Percentiles rank a stretch among this genome's conserved stretches.
Evolutionary conservation across 92 coral and sea anemone genomes (phyloP).

Genomic region (Heliopora coerulea): DNA sequence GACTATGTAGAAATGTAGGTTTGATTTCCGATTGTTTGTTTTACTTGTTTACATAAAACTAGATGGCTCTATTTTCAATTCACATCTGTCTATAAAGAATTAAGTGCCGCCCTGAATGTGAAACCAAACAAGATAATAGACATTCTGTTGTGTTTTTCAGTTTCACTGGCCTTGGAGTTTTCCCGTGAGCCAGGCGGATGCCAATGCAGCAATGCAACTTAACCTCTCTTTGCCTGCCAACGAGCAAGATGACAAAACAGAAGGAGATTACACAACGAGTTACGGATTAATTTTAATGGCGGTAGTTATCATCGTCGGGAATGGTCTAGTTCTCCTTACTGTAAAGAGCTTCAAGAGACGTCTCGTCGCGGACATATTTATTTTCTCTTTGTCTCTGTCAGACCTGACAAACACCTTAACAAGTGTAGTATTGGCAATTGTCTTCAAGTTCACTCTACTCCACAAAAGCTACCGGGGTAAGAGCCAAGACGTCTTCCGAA

Average conservation of each 20-base stretch:
- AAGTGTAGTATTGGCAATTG: constrained; percentile 6
- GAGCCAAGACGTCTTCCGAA: neutral
- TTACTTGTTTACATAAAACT: constrained; percentile 8
- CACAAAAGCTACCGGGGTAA: neutral
- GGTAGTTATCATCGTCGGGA: constrained; percentile 8
- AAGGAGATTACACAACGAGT: neutral
- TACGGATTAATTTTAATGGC: constrained; percentile 12
- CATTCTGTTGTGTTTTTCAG: no score
- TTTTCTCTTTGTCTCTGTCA: constrained; percentile 4
- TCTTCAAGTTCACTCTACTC: constrained; percentile 11
- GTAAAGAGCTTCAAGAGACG: constrained; percentile 25
- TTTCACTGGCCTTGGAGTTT: no score
- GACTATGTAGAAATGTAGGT: no score
- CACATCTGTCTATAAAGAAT: constrained; percentile 4
- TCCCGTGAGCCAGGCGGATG: no score
- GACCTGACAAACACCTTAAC: constrained; percentile 9
- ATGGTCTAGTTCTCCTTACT: constrained; percentile 5
- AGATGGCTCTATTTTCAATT: neutral
- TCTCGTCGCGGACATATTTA: constrained; percentile 21
- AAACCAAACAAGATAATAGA: no score
- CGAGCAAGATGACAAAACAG: neutral
- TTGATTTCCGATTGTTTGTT: constrained; percentile 6
- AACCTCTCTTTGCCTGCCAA: no score
- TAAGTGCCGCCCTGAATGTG: no score
- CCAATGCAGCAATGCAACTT: neutral